Conservation (phyloP, 2,888 invertebrate species). For the Priocnemis perturbator region DNA sequence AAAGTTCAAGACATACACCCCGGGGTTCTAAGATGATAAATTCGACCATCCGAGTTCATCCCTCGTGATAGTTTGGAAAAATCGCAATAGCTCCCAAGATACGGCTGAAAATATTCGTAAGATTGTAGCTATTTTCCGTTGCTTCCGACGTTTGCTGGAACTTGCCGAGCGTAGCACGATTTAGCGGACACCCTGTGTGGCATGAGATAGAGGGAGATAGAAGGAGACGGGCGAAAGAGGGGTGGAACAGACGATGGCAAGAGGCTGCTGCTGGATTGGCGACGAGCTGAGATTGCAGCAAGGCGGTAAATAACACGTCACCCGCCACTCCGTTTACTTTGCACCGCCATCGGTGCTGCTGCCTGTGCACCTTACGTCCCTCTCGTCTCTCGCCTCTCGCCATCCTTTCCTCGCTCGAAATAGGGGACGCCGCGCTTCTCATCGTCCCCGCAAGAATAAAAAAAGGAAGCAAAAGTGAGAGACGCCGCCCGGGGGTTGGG, state of each 20-base stretch:
- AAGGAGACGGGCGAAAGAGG: conserved; percentile 26
- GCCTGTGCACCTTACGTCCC: conserved; percentile 6
- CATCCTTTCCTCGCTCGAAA: too few relatives aligned
- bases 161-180: neutral
- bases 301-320: conserved; percentile 70
- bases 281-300: conserved; percentile 66
- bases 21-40: too few relatives aligned
- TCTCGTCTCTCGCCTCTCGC: too few relatives aligned
- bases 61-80: too few relatives aligned
- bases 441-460: neutral
- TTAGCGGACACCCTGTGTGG: too few relatives aligned
- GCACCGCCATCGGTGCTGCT: conserved; percentile 44
- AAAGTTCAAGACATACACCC: too few relatives aligned
- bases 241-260: conserved; percentile 19
- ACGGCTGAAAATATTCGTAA: too few relatives aligned
- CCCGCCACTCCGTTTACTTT: conserved; percentile 66
- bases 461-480: conserved; percentile 11
- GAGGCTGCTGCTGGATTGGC: conserved; percentile 49
- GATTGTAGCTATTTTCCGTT: too few relatives aligned
- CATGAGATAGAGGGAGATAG: too few relatives aligned
- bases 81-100: too few relatives aligned
- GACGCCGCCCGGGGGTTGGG: neutral
- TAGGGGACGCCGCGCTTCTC: conserved; percentile 7
- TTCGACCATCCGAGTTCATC: too few relatives aligned
- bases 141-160: too few relatives aligned